Base-by-base conservation (phyloP, 2,888 invertebrate species). In the Lasioglossum vierecki region DNA sequence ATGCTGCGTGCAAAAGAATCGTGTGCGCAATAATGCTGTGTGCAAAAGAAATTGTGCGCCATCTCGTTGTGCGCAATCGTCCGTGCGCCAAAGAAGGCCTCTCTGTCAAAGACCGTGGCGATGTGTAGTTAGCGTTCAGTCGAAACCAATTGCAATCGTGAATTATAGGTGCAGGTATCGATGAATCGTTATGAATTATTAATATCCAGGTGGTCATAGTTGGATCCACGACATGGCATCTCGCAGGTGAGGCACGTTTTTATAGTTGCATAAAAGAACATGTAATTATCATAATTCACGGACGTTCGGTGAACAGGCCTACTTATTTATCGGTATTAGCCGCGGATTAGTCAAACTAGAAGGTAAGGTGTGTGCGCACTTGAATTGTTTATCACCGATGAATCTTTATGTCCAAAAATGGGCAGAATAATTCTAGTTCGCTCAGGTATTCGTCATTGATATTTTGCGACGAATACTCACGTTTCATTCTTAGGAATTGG, bases 151-250 rank as follows among this genome's bases (percentile, higher is more conserved):
- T 83, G 57, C 53, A 80, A 80, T 79, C 75, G 60, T 66, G 76
- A 76, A 76, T 71, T 82, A 49, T 71, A 77, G 75, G 74, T 72
- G 79, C 82, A 57, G 60, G 70, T 77, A 82, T 85, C 81, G 81
- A 87, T 86, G 84, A 85, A 78, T 75, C 84, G 44, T 89, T 88
- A 93, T 92, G 92, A 92, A 92, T 91, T 91, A 91, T 93, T 91
- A 90, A 93, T 91, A 92, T 90, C 88, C 90, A 89, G 88, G 86
- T 90, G 89, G 91, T 91, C 86, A 90, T 90, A 92, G 92, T 90
- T 91, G 89, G 89, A 89, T 91, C 91, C 90, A 90, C 94, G 93
- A 93, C 91, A 95, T 95, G 94, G 94, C 94, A 94, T 95, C 95
- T 87, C 95, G 95, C 93, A 95, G 95, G 95, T 95, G 91, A 95